Base-by-base conservation (phyloP, 2,113 vertebrate genomes). In the Nothobranchius furzeri region DNA sequence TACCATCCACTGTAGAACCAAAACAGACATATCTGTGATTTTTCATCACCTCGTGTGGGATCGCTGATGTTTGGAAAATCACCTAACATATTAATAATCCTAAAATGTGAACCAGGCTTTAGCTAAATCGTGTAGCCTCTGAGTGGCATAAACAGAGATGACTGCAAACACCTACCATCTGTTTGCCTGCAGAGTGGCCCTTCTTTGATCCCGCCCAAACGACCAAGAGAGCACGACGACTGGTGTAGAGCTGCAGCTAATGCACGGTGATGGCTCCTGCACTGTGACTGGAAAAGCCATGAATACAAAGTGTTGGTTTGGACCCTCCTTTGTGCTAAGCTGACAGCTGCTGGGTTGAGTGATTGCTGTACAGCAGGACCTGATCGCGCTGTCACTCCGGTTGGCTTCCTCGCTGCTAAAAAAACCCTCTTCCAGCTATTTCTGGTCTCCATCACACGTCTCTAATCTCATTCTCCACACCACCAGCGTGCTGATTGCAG, bases 401-500 rank as follows among this genome's bases (percentile, higher is more conserved):
- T 71, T 51, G 24, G 53, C 58, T 80, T 69, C 73, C 65, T 60
- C 65, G 66, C 56, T 52, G 35, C 35, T 42, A 69, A 78, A 69
- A 69, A 78, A 45, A 62, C 79, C 70, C 48, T 83, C 75, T 67
- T 78, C 66, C 70, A 80, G 73, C 75, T 61, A 64, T 80, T 79
- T 71, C 68, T 63, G 63, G 62, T 64, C 46, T 64, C 75, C 43
- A 68, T 75, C 75, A 60, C 82, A 60, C 66, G 60, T 52, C 60
- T 75, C 53, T 88, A 85, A 91, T 88, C 85, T 75, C 58, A 78
- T 84, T 84, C 77, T 79, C 73, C 57, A 1, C 75, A 42, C 71
- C 36, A 9, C 70, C 50, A 59, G 24, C 42, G 36, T 15, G 6
- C 66, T 52, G 71, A 82, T 75, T 70, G 68, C 76, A 37, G n/a